phyloP scores from a whole-genome alignment of 2,888 invertebrate species.

The Heterodera filipjevi region DNA sequence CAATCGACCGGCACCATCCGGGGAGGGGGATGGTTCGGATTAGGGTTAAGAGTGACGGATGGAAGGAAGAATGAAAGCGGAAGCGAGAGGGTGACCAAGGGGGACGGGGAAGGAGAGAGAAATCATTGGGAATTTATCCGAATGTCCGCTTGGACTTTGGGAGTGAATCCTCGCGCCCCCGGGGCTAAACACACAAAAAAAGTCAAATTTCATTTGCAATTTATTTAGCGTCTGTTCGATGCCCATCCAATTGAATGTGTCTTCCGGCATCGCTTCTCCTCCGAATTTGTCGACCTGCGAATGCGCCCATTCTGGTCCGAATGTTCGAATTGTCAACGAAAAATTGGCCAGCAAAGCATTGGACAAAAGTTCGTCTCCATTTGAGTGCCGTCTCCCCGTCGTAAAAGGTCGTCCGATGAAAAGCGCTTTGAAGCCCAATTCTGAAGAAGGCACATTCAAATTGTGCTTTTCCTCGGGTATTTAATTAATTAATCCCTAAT shows the following conservation, averaged over 20 bases:
- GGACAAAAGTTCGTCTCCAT: background rate
- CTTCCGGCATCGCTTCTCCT: background rate
- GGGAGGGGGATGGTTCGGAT: too few species aligned
- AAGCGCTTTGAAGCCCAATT: background rate
- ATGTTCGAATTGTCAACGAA: constrained; percentile 25
- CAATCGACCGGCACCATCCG: too few species aligned
- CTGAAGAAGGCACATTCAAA: background rate
- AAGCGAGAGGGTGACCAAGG: too few species aligned
- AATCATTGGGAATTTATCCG: too few species aligned
- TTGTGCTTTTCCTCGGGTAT: background rate
- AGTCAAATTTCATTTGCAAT: background rate
- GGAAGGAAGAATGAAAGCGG: too few species aligned
- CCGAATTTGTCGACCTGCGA: constrained; percentile 19
- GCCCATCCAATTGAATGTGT: constrained; percentile 9
- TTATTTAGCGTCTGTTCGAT: constrained; percentile 31
- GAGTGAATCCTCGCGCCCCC: too few species aligned
- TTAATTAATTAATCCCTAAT: background rate
- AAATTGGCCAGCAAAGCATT: background rate
- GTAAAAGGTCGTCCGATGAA: constrained; percentile 3
- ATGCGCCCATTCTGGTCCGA: constrained; percentile 38
- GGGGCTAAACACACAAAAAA: too few species aligned
- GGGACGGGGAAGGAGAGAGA: too few species aligned
- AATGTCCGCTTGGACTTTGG: too few species aligned
- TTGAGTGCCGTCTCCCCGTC: constrained; percentile 12
- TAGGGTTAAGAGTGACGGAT: too few species aligned